Conservation (phyloP, 2,797 vertebrate species). For the Bradypus variegatus region DNA sequence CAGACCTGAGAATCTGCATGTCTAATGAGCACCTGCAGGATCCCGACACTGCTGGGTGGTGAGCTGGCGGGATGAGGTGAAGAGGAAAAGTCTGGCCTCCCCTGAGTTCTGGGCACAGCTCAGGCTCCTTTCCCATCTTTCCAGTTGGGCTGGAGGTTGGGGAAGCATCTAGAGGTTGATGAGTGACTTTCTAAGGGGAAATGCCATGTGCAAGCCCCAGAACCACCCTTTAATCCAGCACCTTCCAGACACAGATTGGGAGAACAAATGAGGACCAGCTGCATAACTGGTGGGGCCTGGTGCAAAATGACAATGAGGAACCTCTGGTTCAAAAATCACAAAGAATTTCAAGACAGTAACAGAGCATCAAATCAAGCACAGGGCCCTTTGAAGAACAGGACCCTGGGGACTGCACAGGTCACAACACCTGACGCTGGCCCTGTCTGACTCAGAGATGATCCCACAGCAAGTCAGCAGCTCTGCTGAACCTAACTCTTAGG, state of each 20-base stretch:
- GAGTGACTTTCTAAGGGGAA: not conserved
- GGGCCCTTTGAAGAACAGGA: not conserved
- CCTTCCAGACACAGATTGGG: not conserved
- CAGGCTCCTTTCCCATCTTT: not conserved
- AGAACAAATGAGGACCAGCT: not conserved
- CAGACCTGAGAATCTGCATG: not conserved
- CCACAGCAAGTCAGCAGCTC: not conserved
- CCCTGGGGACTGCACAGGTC: not conserved
- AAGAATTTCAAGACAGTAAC: not conserved
- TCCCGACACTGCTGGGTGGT: not conserved
- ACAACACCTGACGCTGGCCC: not conserved
- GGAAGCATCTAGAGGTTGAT: not conserved
- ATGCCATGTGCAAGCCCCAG: not conserved
- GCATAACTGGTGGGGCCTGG: not conserved
- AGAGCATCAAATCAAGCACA: not conserved
- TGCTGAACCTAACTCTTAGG: not conserved
- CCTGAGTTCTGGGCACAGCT: not conserved
- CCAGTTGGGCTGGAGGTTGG: not conserved
- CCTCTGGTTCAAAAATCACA: not conserved
- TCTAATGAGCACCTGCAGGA: not conserved
- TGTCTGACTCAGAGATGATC: not conserved
- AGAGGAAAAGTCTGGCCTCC: not conserved
- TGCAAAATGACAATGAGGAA: not conserved
- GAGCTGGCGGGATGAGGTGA: not conserved
- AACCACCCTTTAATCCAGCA: not conserved